phyloP scores from a whole-genome alignment of 2,888 invertebrate genomes.

The Aquatica leii region DNA sequence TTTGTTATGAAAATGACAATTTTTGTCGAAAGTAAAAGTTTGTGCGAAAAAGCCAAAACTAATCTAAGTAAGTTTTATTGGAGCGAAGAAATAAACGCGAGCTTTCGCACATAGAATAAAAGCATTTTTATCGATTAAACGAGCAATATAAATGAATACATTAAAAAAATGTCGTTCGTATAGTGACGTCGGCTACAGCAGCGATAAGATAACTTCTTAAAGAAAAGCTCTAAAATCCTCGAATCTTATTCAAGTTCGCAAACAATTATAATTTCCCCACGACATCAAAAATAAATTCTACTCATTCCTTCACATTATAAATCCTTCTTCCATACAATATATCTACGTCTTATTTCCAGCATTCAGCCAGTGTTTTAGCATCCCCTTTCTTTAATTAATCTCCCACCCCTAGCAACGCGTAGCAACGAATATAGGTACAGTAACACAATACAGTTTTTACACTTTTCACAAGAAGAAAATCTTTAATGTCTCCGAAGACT shows the following conservation, averaged over 20 bases:
- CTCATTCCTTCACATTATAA: conserved; percentile 59
- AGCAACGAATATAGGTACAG: conserved; percentile 61
- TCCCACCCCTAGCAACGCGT: conserved; percentile 59
- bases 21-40: not conserved
- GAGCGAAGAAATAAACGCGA: not conserved
- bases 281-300: conserved; percentile 59
- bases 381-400: conserved; percentile 63
- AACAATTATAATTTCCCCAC: conserved; percentile 56
- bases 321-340: conserved; percentile 61
- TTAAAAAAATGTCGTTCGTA: conserved; percentile 25
- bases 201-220: conserved; percentile 32
- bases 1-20: conserved; percentile 5
- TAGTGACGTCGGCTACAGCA: conserved; percentile 20
- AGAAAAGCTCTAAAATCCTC: conserved; percentile 31
- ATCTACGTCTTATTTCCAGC: conserved; percentile 61
- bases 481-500: conserved; percentile 58
- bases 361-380: conserved; percentile 60
- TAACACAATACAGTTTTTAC: conserved; percentile 60
- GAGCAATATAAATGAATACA: conserved; percentile 12
- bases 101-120: not conserved
- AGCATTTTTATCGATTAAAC: conserved; percentile 10
- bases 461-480: conserved; percentile 54
- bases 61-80: not conserved
- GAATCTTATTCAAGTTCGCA: conserved; percentile 41
- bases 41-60: not conserved